phyloP scores from a whole-genome alignment of 2,113 vertebrate species.

The human region GRCh38 chr3:54124001-54124500 shows the following conservation, averaged over 20 bases:
- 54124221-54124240: conserved; percentile 87
- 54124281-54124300: conserved; percentile 74
- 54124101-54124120: conserved; percentile 94
- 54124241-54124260: conserved; percentile 87
- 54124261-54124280: conserved; percentile 82
- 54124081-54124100: conserved; percentile 89
- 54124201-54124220: conserved; percentile 87
- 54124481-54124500: conserved; percentile 62
- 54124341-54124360: background rate
- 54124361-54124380: background rate
- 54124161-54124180: conserved; percentile 85
- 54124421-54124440: conserved; percentile 49
- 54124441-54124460: conserved; percentile 61
- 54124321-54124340: conserved; percentile 30
- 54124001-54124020: conserved; percentile 62
- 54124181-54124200: conserved; percentile 88
- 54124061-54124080: conserved; percentile 88
- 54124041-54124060: conserved; percentile 86
- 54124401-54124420: conserved; percentile 56
- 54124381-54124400: background rate
- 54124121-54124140: conserved; percentile 93
- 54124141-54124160: conserved; percentile 88
- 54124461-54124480: conserved; percentile 70
- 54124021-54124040: conserved; percentile 85
- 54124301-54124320: conserved; percentile 69